A percentile compares a stretch with the other conserved stretches of the same genome.
phyloP scores from a whole-genome alignment of 2,797 vertebrate genomes.

The Liparis tanakae region DNA sequence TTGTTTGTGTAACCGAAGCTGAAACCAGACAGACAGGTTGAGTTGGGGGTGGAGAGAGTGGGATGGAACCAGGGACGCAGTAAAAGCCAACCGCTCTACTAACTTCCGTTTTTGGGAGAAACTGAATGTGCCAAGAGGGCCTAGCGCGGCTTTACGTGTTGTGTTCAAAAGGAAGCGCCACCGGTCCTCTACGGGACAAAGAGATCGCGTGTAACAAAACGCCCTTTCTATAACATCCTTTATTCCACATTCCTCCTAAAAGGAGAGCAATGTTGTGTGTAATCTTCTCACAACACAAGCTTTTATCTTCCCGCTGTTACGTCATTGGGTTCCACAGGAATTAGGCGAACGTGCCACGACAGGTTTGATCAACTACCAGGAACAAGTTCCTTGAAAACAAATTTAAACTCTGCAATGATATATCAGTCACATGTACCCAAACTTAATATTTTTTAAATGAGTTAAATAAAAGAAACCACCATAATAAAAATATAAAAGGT shows the following conservation, averaged over 20 bases:
- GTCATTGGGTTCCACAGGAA: conserved; percentile 26
- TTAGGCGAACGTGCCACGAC: conserved; percentile 44
- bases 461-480: too few species aligned
- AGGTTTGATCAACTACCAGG: conserved; percentile 39
- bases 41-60: conserved; percentile 68
- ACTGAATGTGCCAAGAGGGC: background rate
- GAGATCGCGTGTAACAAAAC: background rate
- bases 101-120: conserved; percentile 47
- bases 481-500: background rate
- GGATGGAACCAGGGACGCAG: conserved; percentile 24
- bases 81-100: conserved; percentile 8
- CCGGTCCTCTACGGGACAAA: background rate
- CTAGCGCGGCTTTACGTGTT: background rate
- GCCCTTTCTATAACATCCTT: background rate
- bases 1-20: conserved; percentile 59
- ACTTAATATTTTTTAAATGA: background rate
- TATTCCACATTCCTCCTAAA: background rate
- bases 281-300: background rate
- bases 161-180: background rate
- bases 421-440: background rate
- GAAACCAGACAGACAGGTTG: conserved; percentile 79
- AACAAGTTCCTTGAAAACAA: background rate
- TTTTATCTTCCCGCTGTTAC: conserved; percentile 31
- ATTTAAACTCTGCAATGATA: too few species aligned
- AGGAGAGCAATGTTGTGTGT: background rate